Evolutionary conservation across 2,888 invertebrate genomes (phyloP), one percentile per base, ranked within the genome.

Genomic region (Deilephila porcellus): DNA sequence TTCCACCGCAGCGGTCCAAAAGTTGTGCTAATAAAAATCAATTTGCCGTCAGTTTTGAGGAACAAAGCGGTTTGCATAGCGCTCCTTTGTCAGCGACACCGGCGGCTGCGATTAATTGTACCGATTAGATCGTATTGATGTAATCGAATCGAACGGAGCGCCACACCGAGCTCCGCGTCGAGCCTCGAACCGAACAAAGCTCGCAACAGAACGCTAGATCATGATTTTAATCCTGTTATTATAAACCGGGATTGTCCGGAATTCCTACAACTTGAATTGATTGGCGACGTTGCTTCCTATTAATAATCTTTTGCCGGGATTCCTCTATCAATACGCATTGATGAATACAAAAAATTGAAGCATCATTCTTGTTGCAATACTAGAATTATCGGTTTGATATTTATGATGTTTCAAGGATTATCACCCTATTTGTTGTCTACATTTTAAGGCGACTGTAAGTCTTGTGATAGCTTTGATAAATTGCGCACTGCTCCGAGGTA

Each of bases 41-140:
- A 52, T 67, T 17, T 25, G 45, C 52, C 67, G 25, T 52, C 25
- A 67, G 25, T 67, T 64, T 64, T 64, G 20, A 67, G 25, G 25
- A 67, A 45, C 52, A 67, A n/a, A 52, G 25, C 37, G 45, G 25
- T 67, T 17, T 67, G 25, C 67, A 67, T 20, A 5, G 67, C 17
- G n/a, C 20, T 17, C 25, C 67, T 17, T 37, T 20, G 64, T 37
- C 64, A n/a, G 37, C 64, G 64, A 34, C 34, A n/a, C 45, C 34
- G 60, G 25, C n/a, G 34, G 63, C 34, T 5, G 37, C 67, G 52
- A 67, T 67, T 67, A 52, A 67, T 52, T 45, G 25, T 25, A 52
- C 45, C 67, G 67, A 67, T 67, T 52, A 17, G 67, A 67, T 67
- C 45, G 67, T 67, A 67, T 67, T 67, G 67, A 67, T 52, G 25